These are phyloP conservation scores for Nautilus pompilius DNA, from an alignment of 1,140 invertebrate genomes.

Conservation along the genomic window DNA sequence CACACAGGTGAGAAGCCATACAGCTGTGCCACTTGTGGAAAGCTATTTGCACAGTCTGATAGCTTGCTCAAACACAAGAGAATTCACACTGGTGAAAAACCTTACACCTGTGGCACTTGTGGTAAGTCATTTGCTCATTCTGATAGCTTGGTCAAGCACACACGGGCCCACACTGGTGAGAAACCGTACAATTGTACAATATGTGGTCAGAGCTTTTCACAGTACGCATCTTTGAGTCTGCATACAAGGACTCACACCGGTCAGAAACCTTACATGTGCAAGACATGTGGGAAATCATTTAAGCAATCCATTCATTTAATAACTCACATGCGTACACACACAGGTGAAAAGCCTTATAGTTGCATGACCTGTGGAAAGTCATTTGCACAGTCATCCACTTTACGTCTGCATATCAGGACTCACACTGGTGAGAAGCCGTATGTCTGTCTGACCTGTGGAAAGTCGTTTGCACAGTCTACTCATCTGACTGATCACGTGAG, in stretches of 20 bases:
- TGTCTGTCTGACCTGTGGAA: too few relatives aligned
- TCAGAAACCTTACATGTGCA: slow-evolving; percentile 8
- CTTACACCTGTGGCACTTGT: slow-evolving; percentile 10
- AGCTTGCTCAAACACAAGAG: slow-evolving; percentile 48
- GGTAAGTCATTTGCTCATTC: neutral
- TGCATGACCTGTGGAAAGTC: slow-evolving; percentile 10
- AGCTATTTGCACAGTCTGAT: slow-evolving; percentile 49
- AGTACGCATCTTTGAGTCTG: neutral
- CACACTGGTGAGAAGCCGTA: too few relatives aligned
- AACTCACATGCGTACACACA: slow-evolving; percentile 1
- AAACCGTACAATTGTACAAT: slow-evolving; percentile 13
- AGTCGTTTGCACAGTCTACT: too few relatives aligned
- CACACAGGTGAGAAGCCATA: neutral
- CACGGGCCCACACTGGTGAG: slow-evolving; percentile 8
- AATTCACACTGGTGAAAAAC: slow-evolving; percentile 27
- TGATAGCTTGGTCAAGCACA: neutral
- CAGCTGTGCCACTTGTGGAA: slow-evolving; percentile 40
- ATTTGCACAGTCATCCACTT: too few relatives aligned
- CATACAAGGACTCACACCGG: slow-evolving; percentile 7
- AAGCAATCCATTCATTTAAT: neutral
- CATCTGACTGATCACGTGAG: too few relatives aligned
- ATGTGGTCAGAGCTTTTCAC: slow-evolving; percentile 9
- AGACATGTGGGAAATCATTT: slow-evolving; percentile 8
- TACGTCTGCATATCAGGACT: too few relatives aligned
- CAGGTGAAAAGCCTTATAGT: slow-evolving; percentile 9